A percentile compares a stretch with the other conserved stretches of the same genome.
Conservation (phyloP, 2,888 invertebrate species). For the Sclerodermus sp. region DNA sequence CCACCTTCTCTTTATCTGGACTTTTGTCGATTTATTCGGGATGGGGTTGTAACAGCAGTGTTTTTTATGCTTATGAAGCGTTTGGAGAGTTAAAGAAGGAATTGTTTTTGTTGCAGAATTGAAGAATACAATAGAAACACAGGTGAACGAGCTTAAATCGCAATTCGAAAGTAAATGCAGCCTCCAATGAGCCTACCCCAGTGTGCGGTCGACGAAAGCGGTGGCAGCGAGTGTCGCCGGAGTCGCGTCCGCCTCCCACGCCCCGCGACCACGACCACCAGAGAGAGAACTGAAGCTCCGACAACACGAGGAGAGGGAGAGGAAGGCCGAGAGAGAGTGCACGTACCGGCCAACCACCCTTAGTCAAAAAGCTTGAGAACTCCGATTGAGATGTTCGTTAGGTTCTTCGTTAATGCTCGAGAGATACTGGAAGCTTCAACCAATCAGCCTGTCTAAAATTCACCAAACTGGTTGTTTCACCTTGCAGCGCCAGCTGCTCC, state of each 20-base stretch:
- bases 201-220: conserved; percentile 38
- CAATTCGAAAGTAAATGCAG: conserved; percentile 96
- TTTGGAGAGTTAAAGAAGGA: not conserved
- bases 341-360: not conserved
- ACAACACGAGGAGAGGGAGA: conserved; percentile 15
- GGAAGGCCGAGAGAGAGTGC: conserved; percentile 3
- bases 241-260: conserved; percentile 38
- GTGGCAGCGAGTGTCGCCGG: conserved; percentile 33
- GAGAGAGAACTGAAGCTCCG: conserved; percentile 7
- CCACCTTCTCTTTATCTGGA: too few species aligned
- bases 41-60: too few species aligned
- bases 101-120: conserved; percentile 73
- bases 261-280: conserved; percentile 24
- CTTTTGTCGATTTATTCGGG: too few species aligned
- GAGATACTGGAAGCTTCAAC: too few species aligned
- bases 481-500: too few species aligned
- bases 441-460: too few species aligned
- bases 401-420: too few species aligned
- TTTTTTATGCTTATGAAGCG: too few species aligned
- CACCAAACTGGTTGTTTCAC: too few species aligned
- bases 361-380: too few species aligned
- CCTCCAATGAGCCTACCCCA: conserved; percentile 77
- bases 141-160: conserved; percentile 94
- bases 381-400: too few species aligned
- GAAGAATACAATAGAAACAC: conserved; percentile 96